phyloP scores from a whole-genome alignment of 2,113 vertebrate species.

The Triplophysa rosa region DNA sequence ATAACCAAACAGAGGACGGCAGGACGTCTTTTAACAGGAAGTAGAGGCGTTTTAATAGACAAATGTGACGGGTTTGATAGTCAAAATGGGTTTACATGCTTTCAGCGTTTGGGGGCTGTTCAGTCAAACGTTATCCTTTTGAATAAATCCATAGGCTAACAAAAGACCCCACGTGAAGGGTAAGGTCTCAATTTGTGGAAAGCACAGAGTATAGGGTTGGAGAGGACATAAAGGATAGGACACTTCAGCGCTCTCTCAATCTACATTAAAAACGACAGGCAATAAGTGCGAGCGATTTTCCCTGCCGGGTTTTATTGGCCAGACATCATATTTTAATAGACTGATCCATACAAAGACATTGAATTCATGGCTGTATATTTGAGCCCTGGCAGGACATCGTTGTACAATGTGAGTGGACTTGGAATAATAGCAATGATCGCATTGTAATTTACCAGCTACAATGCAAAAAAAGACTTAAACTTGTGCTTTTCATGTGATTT shows the following conservation, averaged over 20 bases:
- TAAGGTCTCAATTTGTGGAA: constrained; percentile 11
- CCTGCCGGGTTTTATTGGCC: constrained; percentile 57
- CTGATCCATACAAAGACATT: constrained; percentile 34
- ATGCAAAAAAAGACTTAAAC: not conserved
- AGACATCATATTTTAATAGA: constrained; percentile 58
- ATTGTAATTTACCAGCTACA: not conserved
- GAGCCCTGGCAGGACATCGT: not conserved
- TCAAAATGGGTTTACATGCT: constrained; percentile 26
- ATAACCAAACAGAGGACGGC: constrained; percentile 13
- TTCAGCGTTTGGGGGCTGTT: constrained; percentile 1
- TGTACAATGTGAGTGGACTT: not conserved
- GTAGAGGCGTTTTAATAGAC: constrained; percentile 33
- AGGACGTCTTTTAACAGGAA: constrained; percentile 13
- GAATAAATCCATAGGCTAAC: constrained; percentile 6
- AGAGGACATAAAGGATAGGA: not conserved
- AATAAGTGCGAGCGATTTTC: constrained; percentile 53
- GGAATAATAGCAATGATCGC: not conserved
- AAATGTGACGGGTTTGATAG: constrained; percentile 36
- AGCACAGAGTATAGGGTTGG: not conserved
- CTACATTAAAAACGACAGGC: constrained; percentile 46
- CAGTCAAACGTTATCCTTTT: constrained; percentile 5
- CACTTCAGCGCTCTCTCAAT: not conserved
- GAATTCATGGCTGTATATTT: constrained; percentile 56
- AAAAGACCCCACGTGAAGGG: not conserved
- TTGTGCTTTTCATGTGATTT: no score